Evolutionary conservation across 2,888 invertebrate genomes (phyloP).

Genomic region (Mylabris sibirica): DNA sequence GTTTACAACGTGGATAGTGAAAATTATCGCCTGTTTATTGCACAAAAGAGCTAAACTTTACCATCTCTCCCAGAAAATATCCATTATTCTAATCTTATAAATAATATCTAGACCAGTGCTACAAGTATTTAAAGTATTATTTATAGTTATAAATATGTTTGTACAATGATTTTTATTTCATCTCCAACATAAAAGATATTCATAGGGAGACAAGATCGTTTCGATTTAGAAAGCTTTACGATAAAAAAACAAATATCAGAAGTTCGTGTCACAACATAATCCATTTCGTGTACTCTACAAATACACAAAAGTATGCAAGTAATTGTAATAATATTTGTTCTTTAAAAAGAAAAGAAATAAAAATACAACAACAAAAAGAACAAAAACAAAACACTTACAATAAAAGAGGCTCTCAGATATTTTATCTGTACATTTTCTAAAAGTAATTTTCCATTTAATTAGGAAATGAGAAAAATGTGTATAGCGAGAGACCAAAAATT

Average conservation of each 20-base stretch:
- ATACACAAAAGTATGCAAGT: background rate
- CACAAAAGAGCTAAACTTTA: background rate
- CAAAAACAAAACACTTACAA: background rate
- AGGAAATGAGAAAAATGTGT: slow-evolving; percentile 45
- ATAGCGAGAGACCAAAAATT: slow-evolving; percentile 42
- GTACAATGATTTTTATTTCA: too few relatives aligned
- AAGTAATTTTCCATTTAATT: slow-evolving; percentile 45
- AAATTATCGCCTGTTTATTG: background rate
- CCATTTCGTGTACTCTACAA: too few relatives aligned
- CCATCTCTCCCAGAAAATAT: background rate
- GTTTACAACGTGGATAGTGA: background rate
- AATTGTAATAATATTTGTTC: background rate
- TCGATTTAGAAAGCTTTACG: background rate
- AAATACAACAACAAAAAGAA: too few relatives aligned
- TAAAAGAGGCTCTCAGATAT: slow-evolving; percentile 9
- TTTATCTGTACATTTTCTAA: slow-evolving; percentile 41
- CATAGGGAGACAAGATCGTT: too few relatives aligned
- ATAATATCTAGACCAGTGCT: background rate
- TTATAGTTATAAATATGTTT: too few relatives aligned
- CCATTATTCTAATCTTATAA: background rate
- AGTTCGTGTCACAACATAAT: too few relatives aligned
- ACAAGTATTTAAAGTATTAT: too few relatives aligned
- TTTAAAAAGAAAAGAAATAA: background rate
- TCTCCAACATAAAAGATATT: too few relatives aligned
- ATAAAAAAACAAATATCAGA: too few relatives aligned